Evolutionary conservation across 2,113 vertebrate species (phyloP).

Genomic region (Bothrops jararaca): DNA sequence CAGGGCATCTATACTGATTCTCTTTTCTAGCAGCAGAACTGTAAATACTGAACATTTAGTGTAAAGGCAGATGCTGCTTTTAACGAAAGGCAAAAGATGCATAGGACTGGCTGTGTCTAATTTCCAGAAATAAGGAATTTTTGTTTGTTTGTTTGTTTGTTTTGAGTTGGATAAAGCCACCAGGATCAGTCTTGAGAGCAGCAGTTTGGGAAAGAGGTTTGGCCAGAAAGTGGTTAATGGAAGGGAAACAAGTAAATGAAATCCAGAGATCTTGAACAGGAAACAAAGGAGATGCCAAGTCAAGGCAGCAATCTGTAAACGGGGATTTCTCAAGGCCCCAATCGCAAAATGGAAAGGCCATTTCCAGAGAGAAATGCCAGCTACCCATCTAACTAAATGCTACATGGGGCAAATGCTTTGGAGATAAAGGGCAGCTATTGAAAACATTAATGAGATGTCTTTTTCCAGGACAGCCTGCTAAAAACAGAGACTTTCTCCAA

Average conservation of each 20-base stretch:
- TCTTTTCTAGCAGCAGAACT: slow-evolving; percentile 12
- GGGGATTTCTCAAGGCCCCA: background rate
- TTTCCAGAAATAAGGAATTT: slow-evolving; percentile 11
- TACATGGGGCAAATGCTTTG: background rate
- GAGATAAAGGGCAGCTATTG: background rate
- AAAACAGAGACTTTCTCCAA: background rate
- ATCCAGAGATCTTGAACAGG: background rate
- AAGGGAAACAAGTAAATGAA: background rate
- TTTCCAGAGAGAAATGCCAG: background rate
- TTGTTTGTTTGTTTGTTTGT: background rate
- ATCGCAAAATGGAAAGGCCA: background rate
- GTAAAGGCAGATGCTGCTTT: slow-evolving; percentile 36
- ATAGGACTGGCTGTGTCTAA: background rate
- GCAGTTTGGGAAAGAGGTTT: background rate
- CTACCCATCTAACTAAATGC: background rate
- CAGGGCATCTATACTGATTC: background rate
- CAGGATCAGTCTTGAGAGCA: background rate
- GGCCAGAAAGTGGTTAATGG: background rate
- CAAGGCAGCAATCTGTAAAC: background rate
- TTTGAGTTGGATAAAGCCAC: slow-evolving; percentile 47
- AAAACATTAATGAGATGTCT: background rate
- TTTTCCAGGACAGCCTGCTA: background rate
- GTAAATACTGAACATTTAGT: slow-evolving; percentile 51
- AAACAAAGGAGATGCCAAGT: background rate
- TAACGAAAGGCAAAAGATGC: slow-evolving; percentile 11